Evolutionary conservation across 1,140 invertebrate genomes (phyloP), one percentile per base, ranked within the genome.

Genomic region (Nixonia krombeini): DNA sequence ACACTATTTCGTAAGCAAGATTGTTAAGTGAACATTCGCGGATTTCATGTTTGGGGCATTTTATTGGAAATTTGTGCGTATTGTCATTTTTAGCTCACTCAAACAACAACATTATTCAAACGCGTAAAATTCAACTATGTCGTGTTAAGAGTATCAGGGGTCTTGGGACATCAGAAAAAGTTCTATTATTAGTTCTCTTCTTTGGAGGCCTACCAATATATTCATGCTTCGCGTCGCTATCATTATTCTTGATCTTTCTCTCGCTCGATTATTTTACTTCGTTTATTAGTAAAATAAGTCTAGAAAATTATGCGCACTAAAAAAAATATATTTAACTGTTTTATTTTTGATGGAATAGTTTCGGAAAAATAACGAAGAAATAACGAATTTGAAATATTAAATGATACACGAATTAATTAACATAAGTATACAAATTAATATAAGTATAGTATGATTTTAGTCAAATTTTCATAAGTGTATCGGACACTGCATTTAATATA

Each of bases 101-200:
- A 10, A 35, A 25, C 41, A 25, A 35, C 38, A 8, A 13, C 45
- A 66, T 66, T 59, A 59, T 58, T 59, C 45, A 51, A 69, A 57
- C 56, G 58, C 29, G 40, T 33, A 29, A 40, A 62, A 59, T 63
- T 37, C 47, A 55, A 66, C 53, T 67, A 56, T 66, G 61, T 47
- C 58, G 16, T 26, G 58, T 51, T 59, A 17, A 16, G 45, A 61
- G 50, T 56, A 26, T 50, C 44, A 49, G 25, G 52, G 35, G 49
- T 62, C 53, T 53, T 70, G 62, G 64, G 74, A 74, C 73, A 76
- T 80, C 40, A 56, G 74, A 79, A 81, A 81, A 81, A 76, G 68
- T 57, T 81, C 80, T 84, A 84, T 83, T 83, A 81, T 79, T 84
- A 83, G 78, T 58, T 52, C 41, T 53, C 75, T 73, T 72, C 57